Base-by-base conservation (phyloP, 1,140 invertebrate species). In the Eriosoma lanigerum region DNA sequence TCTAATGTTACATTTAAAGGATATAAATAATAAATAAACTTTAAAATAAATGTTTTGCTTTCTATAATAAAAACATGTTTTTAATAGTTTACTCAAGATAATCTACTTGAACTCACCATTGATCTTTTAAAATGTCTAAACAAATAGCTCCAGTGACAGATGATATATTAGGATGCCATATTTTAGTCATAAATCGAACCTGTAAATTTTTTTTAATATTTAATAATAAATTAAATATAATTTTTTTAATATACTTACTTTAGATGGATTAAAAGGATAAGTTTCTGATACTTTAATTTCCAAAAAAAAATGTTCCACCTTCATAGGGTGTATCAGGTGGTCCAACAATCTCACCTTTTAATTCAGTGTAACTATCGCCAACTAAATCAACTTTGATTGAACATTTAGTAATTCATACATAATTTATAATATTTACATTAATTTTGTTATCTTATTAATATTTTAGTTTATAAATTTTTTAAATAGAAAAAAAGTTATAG, bases 111-210 rank as follows among this genome's bases (percentile, higher is more conserved):
- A 62, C 85, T 84, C 87, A 94, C 94, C 98, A 99, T 87, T 99
- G 97, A 86, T 99, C 97, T 90, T 99, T 99, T 21, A 99, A 88
- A 85, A 99, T 99, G 87, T 99, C 98, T 86, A 99, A 89, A 88
- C 98, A 99, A 85, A 99, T 99, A 54, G 96, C 96, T 80, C 98
- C 98, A 44, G 98, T 99, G 8, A 98, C 97, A 26, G 96, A 98
- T 76, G 96, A 98, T 84, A 99, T 98, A 88, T 99, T 99, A 68
- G 98, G 98, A 89, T 99, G 98, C 98, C 98, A 99, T 86, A 99
- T 98, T 89, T 95, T 96, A 81, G 98, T 99, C 82, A 96, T 90
- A 89, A 99, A 99, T 52, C 92, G 89, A 81, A 95, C 93, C 92
- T 94, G 83, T 26, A 87, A 73, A 75, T 68, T 58, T 48, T n/a